Evolutionary conservation across 2,797 vertebrate genomes (phyloP), one percentile per base, ranked within the genome.

Genomic region (Anniella stebbinsi): DNA sequence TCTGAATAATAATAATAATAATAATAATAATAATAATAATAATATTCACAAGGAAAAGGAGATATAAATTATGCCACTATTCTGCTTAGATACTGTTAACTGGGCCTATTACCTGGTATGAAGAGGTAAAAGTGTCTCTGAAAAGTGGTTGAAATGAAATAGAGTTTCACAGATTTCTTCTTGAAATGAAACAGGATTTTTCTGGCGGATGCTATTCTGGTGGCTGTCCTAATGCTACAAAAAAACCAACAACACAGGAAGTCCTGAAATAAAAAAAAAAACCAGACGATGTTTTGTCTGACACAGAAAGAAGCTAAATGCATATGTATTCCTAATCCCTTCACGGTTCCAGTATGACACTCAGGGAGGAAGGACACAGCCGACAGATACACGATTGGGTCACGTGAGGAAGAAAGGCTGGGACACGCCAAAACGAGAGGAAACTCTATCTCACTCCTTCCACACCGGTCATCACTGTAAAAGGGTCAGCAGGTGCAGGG

Each of bases 331-430:
- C 28, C 85, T 87, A 90, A 87, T 76, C n/a, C 70, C 80, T 87
- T 87, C 84, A 87, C 72, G 57, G 85, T 85, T 87, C 72, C 45
- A 57, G 89, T 67, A 83, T 28, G 13, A 83, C 73, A 57, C 12
- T 69, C 91, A 86, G 67, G 86, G 67, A 84, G 88, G 67, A 82
- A 90, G 66, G 38, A 38, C 93, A 93, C 89, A 48, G 72, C 25
- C 5, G 91, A 90, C 86, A 86, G 82, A 77, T 88, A 93, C 87
- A 89, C 7, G 0, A 87, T 0, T 76, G 78, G 91, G 90, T 89
- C 92, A 84, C 89, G 45, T 5, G 73, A 57, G 90, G 92, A 84
- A 28, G 88, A 83, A 80, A 87, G 60, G 86, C 75, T 38, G 86
- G 85, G 82, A 73, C 81, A 82, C 0, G 15, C 13, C 28, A 76